These are phyloP conservation scores for Prunella strophiata DNA, from an alignment of 2,797 vertebrate genomes.

Conservation along the genomic window DNA sequence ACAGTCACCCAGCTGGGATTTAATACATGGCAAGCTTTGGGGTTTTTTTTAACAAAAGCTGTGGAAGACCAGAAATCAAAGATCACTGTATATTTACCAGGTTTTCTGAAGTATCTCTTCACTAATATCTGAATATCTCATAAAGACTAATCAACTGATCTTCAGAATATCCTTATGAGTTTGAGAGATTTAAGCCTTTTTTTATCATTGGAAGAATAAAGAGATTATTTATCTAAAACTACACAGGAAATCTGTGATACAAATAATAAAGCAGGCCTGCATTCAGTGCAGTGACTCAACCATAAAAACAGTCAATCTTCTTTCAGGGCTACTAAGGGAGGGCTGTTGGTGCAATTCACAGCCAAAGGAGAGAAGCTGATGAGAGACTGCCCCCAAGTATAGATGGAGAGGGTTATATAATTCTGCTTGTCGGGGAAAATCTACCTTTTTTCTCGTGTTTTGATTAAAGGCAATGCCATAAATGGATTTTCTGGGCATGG, in stretches of 20 bases:
- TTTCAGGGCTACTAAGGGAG: neutral
- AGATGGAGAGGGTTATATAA: neutral
- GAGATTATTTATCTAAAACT: constrained; percentile 1
- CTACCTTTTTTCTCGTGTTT: neutral
- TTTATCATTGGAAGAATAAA: neutral
- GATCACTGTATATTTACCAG: neutral
- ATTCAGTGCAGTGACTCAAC: neutral
- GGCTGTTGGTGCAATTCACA: neutral
- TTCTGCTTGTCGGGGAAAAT: neutral
- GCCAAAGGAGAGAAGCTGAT: neutral
- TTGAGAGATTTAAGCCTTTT: neutral
- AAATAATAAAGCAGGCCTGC: neutral
- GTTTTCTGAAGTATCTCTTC: constrained; percentile 40
- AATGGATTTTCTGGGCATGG: neutral
- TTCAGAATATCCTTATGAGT: constrained; percentile 25
- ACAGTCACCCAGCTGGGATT: constrained; percentile 25
- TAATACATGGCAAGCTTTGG: neutral
- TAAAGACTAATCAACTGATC: constrained; percentile 38
- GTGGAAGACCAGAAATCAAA: constrained; percentile 43
- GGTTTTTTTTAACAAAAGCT: neutral
- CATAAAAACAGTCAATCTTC: neutral
- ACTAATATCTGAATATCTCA: constrained; percentile 6
- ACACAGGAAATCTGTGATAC: neutral
- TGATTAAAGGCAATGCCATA: neutral
- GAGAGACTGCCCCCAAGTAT: neutral